Base-by-base conservation (phyloP, 2,888 invertebrate species). In the Nephrotoma flavescens region DNA sequence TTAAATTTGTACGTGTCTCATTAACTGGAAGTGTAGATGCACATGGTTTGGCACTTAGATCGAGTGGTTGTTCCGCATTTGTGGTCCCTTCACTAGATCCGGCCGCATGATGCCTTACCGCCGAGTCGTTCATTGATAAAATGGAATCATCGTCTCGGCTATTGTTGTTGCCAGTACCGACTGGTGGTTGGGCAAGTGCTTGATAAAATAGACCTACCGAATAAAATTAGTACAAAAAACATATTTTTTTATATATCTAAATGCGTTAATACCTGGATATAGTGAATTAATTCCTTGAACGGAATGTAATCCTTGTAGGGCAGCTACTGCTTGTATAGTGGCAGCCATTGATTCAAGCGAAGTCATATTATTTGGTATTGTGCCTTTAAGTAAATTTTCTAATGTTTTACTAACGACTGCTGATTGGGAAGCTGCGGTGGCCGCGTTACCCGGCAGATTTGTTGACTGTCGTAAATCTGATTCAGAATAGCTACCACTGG, bases 21-120 rank as follows among this genome's bases (percentile, higher is more conserved):
- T 84, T 84, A 42, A 42, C 41, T 11, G 45, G 85, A 4, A 88
- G 87, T 89, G 90, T 90, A 90, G 91, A 91, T 89, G 90, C 91
- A 88, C 93, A 93, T 90, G 93, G 95, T 93, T 94, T 96, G 90
- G 96, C 95, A 93, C 96, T 97, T 90, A 97, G 94, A 93, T 97
- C 97, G 89, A 97, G 93, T 31, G 97, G 97, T 92, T 96, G 96
- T 90, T 96, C 96, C 88, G 94, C 92, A 90, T 89, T 89, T 88
- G 90, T 89, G 88, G 90, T 89, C 87, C 89, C 88, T 88, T 92
- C 91, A 90, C 90, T 91, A 88, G 92, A 92, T 90, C 92, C 93
- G 87, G 93, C 93, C 12, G 93, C 90, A 88, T 91, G 90, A 90
- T 92, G 91, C 88, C 90, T 90, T 89, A 90, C 89, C 88, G 91